These are phyloP conservation scores for Ashinkailepas kermadecensis DNA, from an alignment of 2,888 invertebrate genomes.

Conservation along the genomic window DNA sequence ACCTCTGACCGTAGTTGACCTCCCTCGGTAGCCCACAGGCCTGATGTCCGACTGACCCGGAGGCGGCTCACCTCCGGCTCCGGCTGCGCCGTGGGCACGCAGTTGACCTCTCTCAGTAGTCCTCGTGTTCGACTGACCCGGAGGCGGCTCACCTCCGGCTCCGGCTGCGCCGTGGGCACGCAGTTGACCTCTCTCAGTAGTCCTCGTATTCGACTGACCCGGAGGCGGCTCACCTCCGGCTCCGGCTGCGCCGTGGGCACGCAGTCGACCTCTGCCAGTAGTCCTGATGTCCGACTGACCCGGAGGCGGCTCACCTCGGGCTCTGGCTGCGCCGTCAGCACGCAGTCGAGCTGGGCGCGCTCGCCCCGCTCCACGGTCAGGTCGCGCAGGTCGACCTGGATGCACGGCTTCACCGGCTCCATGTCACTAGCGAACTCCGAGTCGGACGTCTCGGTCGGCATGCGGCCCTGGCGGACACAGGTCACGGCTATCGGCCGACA, in stretches of 20 bases:
- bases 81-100: conserved; percentile 69
- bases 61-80: conserved; percentile 60
- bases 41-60: too few relatives aligned
- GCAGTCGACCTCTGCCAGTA: conserved; percentile 56
- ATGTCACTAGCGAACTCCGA: conserved; percentile 61
- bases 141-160: conserved; percentile 57
- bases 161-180: conserved; percentile 69
- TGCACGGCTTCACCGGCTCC: conserved; percentile 64
- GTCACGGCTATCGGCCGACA: neutral
- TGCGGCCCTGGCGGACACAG: conserved; percentile 39
- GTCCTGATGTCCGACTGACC: too few relatives aligned
- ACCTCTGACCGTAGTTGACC: conserved; percentile 52
- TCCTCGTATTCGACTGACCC: too few relatives aligned
- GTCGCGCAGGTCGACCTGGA: conserved; percentile 61
- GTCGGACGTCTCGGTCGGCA: conserved; percentile 62
- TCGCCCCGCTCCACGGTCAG: conserved; percentile 59
- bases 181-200: conserved; percentile 55
- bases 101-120: conserved; percentile 54
- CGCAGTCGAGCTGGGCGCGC: conserved; percentile 60
- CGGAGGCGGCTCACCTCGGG: conserved; percentile 55
- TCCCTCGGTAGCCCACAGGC: conserved; percentile 38
- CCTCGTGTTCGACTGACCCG: too few relatives aligned
- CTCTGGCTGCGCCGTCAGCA: conserved; percentile 71
- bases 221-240: conserved; percentile 55
- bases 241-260: conserved; percentile 72